Conservation (phyloP, 1,140 invertebrate species). For the Sycophaga agraensis region DNA sequence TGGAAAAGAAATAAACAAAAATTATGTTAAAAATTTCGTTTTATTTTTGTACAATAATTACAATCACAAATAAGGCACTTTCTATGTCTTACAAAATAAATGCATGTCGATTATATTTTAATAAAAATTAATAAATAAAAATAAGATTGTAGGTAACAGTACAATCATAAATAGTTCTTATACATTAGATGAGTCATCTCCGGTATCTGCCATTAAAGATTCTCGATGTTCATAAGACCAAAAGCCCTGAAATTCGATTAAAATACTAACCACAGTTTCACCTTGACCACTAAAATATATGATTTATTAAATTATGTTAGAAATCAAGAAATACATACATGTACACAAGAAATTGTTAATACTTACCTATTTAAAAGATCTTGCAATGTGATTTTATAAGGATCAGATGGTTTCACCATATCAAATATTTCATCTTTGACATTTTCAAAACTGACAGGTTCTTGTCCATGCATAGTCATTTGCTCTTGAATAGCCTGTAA, state of each 20-base stretch:
- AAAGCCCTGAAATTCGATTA: slow-evolving; percentile 95
- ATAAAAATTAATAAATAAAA: slow-evolving; percentile 16
- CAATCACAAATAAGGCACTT: slow-evolving; percentile 13
- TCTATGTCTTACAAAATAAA: slow-evolving; percentile 10
- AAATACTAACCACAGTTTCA: slow-evolving; percentile 89
- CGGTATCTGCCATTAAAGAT: slow-evolving; percentile 66
- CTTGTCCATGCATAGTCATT: slow-evolving; percentile 80
- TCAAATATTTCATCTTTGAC: slow-evolving; percentile 98
- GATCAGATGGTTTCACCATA: slow-evolving; percentile 90
- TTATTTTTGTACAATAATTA: not conserved
- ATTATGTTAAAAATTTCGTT: not conserved
- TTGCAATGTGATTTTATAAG: slow-evolving; percentile 81
- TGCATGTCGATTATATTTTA: not conserved
- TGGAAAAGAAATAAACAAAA: not conserved
- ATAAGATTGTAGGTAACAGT: not conserved
- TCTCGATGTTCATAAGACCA: slow-evolving; percentile 95
- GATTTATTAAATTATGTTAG: no score
- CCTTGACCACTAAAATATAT: slow-evolving; percentile 83
- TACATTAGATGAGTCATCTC: slow-evolving; percentile 54
- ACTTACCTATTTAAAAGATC: slow-evolving; percentile 71
- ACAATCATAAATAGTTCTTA: slow-evolving; percentile 34
- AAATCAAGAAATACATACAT: slow-evolving; percentile 6
- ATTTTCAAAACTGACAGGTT: slow-evolving; percentile 88
- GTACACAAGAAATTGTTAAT: no score
- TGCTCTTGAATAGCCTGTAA: slow-evolving; percentile 85